These are phyloP conservation scores for Mamestra configurata DNA, from an alignment of 1,140 invertebrate genomes.

Conservation along the genomic window DNA sequence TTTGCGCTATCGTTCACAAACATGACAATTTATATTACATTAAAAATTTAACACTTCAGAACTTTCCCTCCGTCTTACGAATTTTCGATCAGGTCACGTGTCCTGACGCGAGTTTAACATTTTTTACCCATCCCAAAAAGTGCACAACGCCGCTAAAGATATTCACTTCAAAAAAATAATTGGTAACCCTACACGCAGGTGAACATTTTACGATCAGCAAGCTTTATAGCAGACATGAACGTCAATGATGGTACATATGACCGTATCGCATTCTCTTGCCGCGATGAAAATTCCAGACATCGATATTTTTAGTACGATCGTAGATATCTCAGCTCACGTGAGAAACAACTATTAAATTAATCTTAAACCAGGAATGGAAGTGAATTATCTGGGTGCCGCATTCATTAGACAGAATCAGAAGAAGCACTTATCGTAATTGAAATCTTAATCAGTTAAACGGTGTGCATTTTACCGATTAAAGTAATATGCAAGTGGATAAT, in stretches of 20 bases:
- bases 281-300: constrained; percentile 63
- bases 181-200: too few relatives aligned
- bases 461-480: constrained; percentile 46
- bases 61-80: too few relatives aligned
- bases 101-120: too few relatives aligned
- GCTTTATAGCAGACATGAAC: constrained; percentile 62
- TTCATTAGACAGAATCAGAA: constrained; percentile 57
- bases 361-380: constrained; percentile 48
- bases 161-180: too few relatives aligned
- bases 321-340: constrained; percentile 57
- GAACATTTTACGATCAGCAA: constrained; percentile 58
- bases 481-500: constrained; percentile 28
- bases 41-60: too few relatives aligned
- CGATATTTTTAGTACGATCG: constrained; percentile 66
- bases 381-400: constrained; percentile 54
- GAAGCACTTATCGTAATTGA: constrained; percentile 58
- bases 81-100: too few relatives aligned
- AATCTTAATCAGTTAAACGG: constrained; percentile 52
- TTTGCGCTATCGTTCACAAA: too few relatives aligned
- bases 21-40: too few relatives aligned
- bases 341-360: constrained; percentile 58
- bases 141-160: too few relatives aligned
- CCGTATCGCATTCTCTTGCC: constrained; percentile 60
- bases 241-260: constrained; percentile 56
- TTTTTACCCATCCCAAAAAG: too few relatives aligned